Evolutionary conservation across 2,888 invertebrate species (phyloP).

Genomic region (Rhimphoctona megacephalus): DNA sequence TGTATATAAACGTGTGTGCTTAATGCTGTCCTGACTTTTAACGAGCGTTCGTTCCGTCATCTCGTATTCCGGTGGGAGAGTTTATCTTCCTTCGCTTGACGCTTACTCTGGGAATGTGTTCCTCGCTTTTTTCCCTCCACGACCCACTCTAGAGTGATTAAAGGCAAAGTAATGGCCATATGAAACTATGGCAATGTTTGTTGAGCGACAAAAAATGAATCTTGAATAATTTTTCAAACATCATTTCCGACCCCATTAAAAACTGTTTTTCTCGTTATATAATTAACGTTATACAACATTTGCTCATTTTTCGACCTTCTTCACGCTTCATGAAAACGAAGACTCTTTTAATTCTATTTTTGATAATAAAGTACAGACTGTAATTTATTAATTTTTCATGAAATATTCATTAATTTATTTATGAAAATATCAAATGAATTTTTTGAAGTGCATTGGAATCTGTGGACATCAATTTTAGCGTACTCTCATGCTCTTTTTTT

Average conservation of each 20-base stretch:
- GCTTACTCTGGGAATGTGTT: constrained; percentile 20
- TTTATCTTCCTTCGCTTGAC: constrained; percentile 48
- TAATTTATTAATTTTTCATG: not conserved
- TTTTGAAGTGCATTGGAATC: not conserved
- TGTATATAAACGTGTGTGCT: not conserved
- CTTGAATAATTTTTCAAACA: constrained; percentile 23
- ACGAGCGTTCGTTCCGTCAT: constrained; percentile 51
- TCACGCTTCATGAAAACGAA: not conserved
- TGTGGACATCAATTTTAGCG: not conserved
- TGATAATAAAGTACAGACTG: not conserved
- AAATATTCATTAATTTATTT: not conserved
- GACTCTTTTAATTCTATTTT: not conserved
- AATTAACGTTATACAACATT: not conserved
- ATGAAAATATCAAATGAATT: not conserved
- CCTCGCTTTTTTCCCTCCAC: constrained; percentile 39
- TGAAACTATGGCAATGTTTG: constrained; percentile 17
- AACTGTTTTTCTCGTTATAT: constrained; percentile 18
- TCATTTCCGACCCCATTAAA: not conserved
- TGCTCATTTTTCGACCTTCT: not conserved
- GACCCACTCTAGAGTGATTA: constrained; percentile 37
- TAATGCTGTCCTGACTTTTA: constrained; percentile 41
- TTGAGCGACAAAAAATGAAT: constrained; percentile 20
- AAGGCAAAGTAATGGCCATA: constrained; percentile 39
- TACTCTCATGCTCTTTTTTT: not conserved
- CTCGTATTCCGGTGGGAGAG: constrained; percentile 52